These are phyloP conservation scores for Pristiophorus japonicus DNA, from an alignment of 2,113 vertebrate species.

Conservation along the genomic window DNA sequence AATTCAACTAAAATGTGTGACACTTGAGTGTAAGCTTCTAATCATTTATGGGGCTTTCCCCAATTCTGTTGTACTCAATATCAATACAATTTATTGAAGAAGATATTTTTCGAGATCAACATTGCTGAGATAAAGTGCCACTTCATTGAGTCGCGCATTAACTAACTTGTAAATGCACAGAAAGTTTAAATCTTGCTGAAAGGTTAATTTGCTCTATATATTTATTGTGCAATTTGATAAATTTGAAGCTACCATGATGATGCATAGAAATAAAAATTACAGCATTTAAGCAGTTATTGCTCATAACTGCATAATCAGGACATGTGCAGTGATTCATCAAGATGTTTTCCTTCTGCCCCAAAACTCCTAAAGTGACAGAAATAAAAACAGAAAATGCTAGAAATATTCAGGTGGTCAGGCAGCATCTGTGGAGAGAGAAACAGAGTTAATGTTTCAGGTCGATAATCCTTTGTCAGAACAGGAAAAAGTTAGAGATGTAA, in stretches of 20 bases:
- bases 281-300: not conserved
- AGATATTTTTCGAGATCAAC: not conserved
- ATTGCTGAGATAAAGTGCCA: not conserved
- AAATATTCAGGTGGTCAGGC: too few species aligned
- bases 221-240: not conserved
- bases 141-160: not conserved
- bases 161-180: constrained; percentile 3
- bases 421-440: too few species aligned
- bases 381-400: too few species aligned
- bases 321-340: not conserved
- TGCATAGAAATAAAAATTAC: not conserved
- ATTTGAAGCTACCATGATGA: not conserved
- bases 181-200: not conserved
- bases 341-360: not conserved
- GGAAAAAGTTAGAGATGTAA: too few species aligned
- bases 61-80: not conserved
- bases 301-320: not conserved
- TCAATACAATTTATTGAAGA: not conserved
- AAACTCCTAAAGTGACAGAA: too few species aligned
- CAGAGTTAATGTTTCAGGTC: too few species aligned
- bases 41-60: not conserved
- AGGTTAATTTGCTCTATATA: not conserved
- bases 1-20: constrained; percentile 1
- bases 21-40: not conserved
- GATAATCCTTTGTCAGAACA: too few species aligned